Evolutionary conservation across 2,113 vertebrate genomes (phyloP).

Genomic region (Pao palembangensis): DNA sequence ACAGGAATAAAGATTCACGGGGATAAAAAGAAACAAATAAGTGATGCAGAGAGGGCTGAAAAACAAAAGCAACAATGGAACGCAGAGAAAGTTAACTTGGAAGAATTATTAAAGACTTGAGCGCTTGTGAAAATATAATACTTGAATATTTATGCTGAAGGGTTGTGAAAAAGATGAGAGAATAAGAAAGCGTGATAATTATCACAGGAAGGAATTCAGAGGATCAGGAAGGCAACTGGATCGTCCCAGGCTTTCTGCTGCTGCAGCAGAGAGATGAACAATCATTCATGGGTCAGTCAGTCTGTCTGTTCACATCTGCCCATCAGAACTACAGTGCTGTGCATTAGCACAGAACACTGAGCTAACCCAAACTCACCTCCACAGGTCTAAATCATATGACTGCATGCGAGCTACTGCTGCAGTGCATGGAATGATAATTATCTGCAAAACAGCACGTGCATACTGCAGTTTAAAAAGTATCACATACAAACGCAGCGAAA

Average conservation of each 20-base stretch:
- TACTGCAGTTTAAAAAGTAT: too few relatives aligned
- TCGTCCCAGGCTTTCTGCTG: constrained; percentile 54
- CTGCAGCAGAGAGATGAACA: constrained; percentile 59
- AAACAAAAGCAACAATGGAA: not conserved
- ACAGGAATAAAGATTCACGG: constrained; percentile 29
- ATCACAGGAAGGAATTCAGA: constrained; percentile 28
- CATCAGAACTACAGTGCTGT: constrained; percentile 32
- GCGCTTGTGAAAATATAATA: not conserved
- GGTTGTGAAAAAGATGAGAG: not conserved
- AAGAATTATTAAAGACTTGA: not conserved
- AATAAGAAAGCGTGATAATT: constrained; percentile 32
- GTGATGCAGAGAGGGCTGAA: not conserved
- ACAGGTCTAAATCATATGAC: constrained; percentile 47
- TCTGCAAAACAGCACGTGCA: too few relatives aligned
- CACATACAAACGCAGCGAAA: too few relatives aligned
- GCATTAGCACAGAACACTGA: constrained; percentile 40
- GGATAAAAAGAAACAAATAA: constrained; percentile 40
- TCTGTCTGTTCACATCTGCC: constrained; percentile 58
- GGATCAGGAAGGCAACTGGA: constrained; percentile 43
- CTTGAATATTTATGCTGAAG: not conserved
- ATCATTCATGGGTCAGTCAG: constrained; percentile 61
- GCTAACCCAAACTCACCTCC: constrained; percentile 42
- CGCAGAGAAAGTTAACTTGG: not conserved
- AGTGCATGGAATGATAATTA: too few relatives aligned
- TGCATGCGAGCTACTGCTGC: constrained; percentile 1